Percentiles rank a stretch among this genome's conserved stretches.
These are phyloP conservation scores for Pseudochirops corinnae DNA, from an alignment of 2,797 vertebrate species.

Conservation along the genomic window DNA sequence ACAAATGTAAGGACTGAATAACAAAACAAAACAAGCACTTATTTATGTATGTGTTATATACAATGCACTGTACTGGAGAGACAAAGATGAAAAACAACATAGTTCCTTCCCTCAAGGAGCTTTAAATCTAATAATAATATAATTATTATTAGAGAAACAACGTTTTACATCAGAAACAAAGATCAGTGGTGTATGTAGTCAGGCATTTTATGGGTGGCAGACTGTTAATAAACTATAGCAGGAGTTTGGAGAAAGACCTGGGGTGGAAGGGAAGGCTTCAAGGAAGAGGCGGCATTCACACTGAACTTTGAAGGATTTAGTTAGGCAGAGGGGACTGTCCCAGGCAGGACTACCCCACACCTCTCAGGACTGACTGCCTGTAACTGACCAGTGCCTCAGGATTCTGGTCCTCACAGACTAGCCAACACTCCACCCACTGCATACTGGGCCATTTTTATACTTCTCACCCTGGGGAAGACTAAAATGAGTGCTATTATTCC, in stretches of 20 bases:
- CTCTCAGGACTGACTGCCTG: not conserved
- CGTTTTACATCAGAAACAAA: not conserved
- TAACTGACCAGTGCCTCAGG: not conserved
- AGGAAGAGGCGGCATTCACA: not conserved
- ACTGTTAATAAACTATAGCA: not conserved
- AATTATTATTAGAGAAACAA: not conserved
- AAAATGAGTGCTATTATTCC: not conserved
- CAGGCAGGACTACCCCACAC: not conserved
- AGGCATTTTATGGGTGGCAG: not conserved
- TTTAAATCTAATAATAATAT: not conserved
- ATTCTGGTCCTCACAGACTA: not conserved
- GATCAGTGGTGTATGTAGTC: not conserved
- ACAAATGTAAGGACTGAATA: not conserved
- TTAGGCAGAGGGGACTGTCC: not conserved
- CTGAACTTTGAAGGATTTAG: not conserved
- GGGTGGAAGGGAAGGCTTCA: not conserved
- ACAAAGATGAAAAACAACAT: not conserved
- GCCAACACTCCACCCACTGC: not conserved
- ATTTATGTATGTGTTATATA: not conserved
- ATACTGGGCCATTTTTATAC: not conserved
- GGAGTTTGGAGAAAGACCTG: not conserved
- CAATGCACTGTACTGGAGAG: not conserved
- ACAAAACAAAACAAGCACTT: not conserved
- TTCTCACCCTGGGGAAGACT: not conserved
- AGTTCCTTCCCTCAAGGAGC: conserved; percentile 10